Conservation (phyloP, 2,888 invertebrate species). For the Drosophila colorata region DNA sequence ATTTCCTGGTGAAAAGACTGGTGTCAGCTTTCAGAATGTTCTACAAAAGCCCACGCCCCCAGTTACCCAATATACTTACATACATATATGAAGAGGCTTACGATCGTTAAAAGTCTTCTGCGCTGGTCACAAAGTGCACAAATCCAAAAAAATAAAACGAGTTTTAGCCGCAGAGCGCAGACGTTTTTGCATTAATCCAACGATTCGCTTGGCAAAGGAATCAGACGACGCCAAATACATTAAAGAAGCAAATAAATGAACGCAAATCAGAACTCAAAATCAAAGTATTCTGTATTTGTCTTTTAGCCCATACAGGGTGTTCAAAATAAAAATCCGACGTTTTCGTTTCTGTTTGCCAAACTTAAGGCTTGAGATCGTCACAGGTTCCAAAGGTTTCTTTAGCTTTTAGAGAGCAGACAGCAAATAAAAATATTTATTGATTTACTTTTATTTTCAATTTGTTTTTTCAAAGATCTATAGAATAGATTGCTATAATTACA, state of each 20-base stretch:
- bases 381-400: slow-evolving; percentile 3
- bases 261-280: slow-evolving; percentile 29
- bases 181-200: slow-evolving; percentile 25
- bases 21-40: background rate
- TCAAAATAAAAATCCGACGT: background rate
- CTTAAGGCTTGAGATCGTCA: background rate
- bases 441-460: background rate
- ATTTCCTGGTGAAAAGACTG: slow-evolving; percentile 19
- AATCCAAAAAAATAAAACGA: slow-evolving; percentile 33
- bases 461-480: background rate
- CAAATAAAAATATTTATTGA: too few relatives aligned
- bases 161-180: slow-evolving; percentile 23
- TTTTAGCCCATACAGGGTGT: slow-evolving; percentile 35
- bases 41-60: background rate
- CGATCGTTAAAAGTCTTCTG: slow-evolving; percentile 23
- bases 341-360: background rate
- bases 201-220: slow-evolving; percentile 18
- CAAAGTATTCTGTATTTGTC: slow-evolving; percentile 24
- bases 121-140: slow-evolving; percentile 18
- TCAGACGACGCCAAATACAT: slow-evolving; percentile 60
- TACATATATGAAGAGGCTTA: background rate
- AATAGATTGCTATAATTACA: too few relatives aligned
- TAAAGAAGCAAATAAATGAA: slow-evolving; percentile 50
- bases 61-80: slow-evolving; percentile 2
- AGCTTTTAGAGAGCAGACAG: too few relatives aligned